Conservation (phyloP, 1,140 invertebrate species). For the Brachionus plicatilis region DNA sequence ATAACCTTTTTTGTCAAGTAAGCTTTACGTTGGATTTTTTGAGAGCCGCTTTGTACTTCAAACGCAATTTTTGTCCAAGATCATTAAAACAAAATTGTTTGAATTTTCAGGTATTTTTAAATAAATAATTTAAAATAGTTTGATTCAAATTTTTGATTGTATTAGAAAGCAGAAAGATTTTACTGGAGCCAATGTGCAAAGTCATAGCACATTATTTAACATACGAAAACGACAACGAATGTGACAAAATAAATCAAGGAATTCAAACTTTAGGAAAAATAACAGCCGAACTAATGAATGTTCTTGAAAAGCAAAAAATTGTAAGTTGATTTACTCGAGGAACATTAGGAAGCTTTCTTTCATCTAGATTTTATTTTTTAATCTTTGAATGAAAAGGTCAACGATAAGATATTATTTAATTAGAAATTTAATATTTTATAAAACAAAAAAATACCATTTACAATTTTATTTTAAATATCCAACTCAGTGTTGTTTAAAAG, state of each 20-base stretch:
- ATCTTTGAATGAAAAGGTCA: background rate
- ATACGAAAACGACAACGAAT: background rate
- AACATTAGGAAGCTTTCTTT: too few species aligned
- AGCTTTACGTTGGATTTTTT: constrained; percentile 8
- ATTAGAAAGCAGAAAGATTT: background rate
- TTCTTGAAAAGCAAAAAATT: constrained; percentile 6
- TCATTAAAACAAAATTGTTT: background rate
- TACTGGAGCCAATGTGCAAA: background rate
- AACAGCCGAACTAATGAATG: constrained; percentile 15
- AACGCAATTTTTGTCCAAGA: constrained; percentile 7
- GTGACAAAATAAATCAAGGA: background rate
- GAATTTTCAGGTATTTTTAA: background rate
- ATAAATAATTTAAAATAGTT: background rate
- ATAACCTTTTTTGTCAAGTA: background rate
- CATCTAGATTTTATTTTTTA: too few species aligned
- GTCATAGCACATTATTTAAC: background rate
- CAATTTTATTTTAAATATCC: too few species aligned
- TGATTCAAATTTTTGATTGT: background rate
- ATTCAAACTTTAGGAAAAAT: background rate
- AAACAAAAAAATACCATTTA: too few species aligned
- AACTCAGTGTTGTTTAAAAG: too few species aligned
- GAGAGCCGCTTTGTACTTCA: background rate
- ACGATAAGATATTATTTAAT: too few species aligned
- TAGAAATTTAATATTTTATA: too few species aligned
- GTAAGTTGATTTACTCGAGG: background rate